Base-by-base conservation (phyloP, 2,113 vertebrate genomes). In the Cynocephalus volans region DNA sequence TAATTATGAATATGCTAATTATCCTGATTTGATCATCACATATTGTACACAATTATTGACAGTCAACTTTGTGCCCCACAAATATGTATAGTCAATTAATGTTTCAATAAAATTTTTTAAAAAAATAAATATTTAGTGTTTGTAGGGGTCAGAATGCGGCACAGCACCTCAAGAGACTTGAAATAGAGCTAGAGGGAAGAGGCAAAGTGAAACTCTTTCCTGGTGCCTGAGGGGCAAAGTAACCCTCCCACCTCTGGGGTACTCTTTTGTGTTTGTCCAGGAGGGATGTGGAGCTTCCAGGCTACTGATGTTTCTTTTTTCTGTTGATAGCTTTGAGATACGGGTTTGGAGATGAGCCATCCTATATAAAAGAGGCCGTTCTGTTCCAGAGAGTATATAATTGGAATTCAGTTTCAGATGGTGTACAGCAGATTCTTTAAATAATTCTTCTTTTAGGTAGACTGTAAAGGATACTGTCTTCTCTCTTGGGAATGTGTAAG, bases 331-430 rank as follows among this genome's bases (percentile, higher is more conserved):
- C 80, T 75, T 94, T 1, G 5, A 92, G 82, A 56, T 69, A 45
- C 58, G 50, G 15, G 15, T 90, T 97, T 89, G 45, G 58, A 60
- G 13, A 75, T 69, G 45, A 86, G n/a, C 24, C 60, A 69, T 92
- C 3, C 8, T 95, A 17, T 33, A 50, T 95, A 56, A 85, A 89
- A 88, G 21, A 76, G 31, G 56, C 7, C n/a, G 31, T 92, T 97
- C 19, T 94, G 7, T 81, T 85, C 65, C 60, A 90, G 93, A 76
- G 41, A 88, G 6, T 62, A 3, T 73, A 12, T 31, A 67, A 24
- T 67, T 77, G 10, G 88, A 87, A 54, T 94, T 95, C 67, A 76
- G 33, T 84, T 96, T 96, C 48, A 95, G 62, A 52, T 88, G 21
- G 11, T 87, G 23, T 76, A 56, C 1, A 48, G 26, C 9, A 88